Evolutionary conservation across 2,888 invertebrate genomes (phyloP).

Genomic region (Phoronis australis): DNA sequence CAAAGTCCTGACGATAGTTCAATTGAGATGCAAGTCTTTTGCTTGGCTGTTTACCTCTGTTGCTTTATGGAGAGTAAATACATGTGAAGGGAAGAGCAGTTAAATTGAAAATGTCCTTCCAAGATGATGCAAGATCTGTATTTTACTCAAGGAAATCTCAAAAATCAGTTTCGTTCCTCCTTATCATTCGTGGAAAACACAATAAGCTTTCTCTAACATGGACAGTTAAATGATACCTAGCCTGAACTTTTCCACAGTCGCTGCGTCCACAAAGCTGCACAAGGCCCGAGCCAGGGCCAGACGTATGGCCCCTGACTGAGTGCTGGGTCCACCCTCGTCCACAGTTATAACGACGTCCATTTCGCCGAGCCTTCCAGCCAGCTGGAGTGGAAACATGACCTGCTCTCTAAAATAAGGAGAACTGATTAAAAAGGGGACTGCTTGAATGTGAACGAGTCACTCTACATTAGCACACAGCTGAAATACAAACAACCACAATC

Average conservation of each 20-base stretch:
- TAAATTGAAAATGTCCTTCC: background rate
- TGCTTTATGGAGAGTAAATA: slow-evolving; percentile 2
- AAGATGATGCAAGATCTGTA: background rate
- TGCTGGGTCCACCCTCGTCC: slow-evolving; percentile 56
- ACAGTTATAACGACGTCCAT: slow-evolving; percentile 73
- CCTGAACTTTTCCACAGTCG: slow-evolving; percentile 77
- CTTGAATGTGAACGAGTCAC: no score
- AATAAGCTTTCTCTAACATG: no score
- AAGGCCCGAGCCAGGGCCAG: slow-evolving; percentile 81
- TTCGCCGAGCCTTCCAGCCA: slow-evolving; percentile 68
- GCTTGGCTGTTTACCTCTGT: no score
- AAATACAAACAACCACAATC: no score
- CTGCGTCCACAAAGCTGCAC: slow-evolving; percentile 73
- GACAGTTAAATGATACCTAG: slow-evolving; percentile 64
- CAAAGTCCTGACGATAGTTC: no score
- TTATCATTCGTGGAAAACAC: background rate
- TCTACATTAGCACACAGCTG: no score
- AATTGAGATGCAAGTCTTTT: no score
- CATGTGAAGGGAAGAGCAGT: no score
- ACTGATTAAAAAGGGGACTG: no score
- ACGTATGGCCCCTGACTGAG: slow-evolving; percentile 83
- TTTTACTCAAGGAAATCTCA: background rate
- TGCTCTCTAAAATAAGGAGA: slow-evolving; percentile 58
- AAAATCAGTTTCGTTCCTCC: background rate
- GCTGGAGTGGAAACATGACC: slow-evolving; percentile 76